Base-by-base conservation (phyloP, 2,888 invertebrate species). In the Amphimallon solstitiale region DNA sequence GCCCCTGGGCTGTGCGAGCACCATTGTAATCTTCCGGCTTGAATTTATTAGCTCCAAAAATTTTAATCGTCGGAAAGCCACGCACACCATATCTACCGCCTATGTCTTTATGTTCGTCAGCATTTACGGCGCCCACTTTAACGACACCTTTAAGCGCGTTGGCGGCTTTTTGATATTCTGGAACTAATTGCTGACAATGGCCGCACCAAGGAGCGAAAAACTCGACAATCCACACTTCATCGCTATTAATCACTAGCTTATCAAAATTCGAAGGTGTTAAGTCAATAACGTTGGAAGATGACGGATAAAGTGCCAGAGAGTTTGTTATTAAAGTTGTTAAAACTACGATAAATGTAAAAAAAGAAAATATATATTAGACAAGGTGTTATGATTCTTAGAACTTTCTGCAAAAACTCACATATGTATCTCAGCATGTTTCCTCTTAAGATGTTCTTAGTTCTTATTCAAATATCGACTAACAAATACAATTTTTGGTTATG, bases 201-300 rank as follows among this genome's bases (percentile, higher is more conserved):
- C 94, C 95, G 81, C 94, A 98, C 98, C 98, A 98, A 0, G 97
- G 97, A 0, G 98, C 98, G 81, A 88, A 97, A 83, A 96, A 97
- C 79, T 99, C 98, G 0, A 99, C 94, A 65, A 99, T 84, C 98
- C 98, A 98, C 19, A 98, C 84, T 73, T 91, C 89, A 80, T 97
- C 92, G 71, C 94, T 89, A 71, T 93, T 88, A 49, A 90, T 82
- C 2, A 98, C 97, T 74, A 91, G 84, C 72, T 86, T 88, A 75
- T 97, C 90, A 80, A 98, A 98, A 85, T 96, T 98, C 52, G 85
- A 85, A 0, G 92, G 88, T n/a, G 91, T 96, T 68, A 98, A 84
- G 65, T 94, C 92, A 9, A 97, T 85, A 14, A 98, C 96, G 78
- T 90, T 91, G 29, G 92, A 90, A 17, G 85, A 85, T 0, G 90